phyloP scores from a whole-genome alignment of 2,888 invertebrate genomes.

The Cataglyphis livida region DNA sequence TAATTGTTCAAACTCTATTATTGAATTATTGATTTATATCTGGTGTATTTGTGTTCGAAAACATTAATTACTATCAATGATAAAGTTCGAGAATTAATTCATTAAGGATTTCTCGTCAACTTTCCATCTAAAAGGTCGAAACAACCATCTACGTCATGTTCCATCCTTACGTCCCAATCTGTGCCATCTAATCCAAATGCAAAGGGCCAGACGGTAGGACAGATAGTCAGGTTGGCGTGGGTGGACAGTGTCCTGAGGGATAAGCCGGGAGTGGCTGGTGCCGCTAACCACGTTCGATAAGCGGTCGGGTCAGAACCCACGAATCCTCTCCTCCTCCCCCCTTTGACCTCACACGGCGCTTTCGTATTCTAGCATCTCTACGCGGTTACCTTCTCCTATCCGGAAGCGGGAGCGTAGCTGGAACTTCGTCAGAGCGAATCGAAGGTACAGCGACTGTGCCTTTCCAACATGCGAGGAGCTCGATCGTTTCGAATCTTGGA shows the following conservation, averaged over 20 bases:
- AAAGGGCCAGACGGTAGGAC: slow-evolving; percentile 46
- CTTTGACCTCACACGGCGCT: slow-evolving; percentile 46
- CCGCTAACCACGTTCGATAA: slow-evolving; percentile 77
- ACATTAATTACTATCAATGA: neutral
- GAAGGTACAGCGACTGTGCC: slow-evolving; percentile 31
- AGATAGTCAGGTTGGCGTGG: slow-evolving; percentile 69
- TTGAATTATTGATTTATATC: neutral
- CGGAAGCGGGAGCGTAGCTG: neutral
- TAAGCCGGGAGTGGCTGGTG: slow-evolving; percentile 75
- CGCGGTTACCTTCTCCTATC: slow-evolving; percentile 61
- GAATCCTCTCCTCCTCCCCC: slow-evolving; percentile 55
- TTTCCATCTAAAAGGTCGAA: slow-evolving; percentile 15
- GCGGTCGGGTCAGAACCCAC: slow-evolving; percentile 74
- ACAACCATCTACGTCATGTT: slow-evolving; percentile 26
- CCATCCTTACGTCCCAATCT: slow-evolving; percentile 36
- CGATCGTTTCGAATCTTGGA: slow-evolving; percentile 63
- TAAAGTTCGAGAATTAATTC: slow-evolving; percentile 1
- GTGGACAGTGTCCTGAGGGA: slow-evolving; percentile 72
- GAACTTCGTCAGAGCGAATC: slow-evolving; percentile 67
- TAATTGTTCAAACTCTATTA: neutral
- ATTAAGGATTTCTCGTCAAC: neutral
- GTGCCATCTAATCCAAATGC: slow-evolving; percentile 51
- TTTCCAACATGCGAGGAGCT: slow-evolving; percentile 54
- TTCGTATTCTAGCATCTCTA: slow-evolving; percentile 62
- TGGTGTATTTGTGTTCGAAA: neutral